Evolutionary conservation across 1,140 invertebrate species (phyloP).

Genomic region (Eupeodes corollae): DNA sequence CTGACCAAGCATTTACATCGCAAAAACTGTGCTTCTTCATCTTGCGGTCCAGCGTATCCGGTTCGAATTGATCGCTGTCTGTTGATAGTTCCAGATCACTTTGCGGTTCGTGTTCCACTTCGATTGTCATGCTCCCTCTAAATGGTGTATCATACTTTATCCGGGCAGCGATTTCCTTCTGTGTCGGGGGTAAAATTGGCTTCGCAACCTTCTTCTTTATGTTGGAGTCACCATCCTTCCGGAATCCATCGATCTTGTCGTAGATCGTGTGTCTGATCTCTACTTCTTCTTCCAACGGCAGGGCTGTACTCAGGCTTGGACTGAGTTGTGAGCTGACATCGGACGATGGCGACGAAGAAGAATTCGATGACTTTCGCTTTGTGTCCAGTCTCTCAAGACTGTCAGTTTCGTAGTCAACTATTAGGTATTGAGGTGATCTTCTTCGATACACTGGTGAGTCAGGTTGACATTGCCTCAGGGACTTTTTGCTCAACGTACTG

Average conservation of each 20-base stretch:
- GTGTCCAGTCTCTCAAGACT: slow-evolving; percentile 58
- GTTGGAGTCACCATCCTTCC: slow-evolving; percentile 29
- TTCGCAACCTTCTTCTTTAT: not conserved
- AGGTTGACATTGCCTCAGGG: slow-evolving; percentile 31
- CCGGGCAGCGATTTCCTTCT: slow-evolving; percentile 27
- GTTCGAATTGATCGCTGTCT: slow-evolving; percentile 58
- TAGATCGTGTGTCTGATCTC: slow-evolving; percentile 62
- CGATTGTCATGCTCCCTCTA: slow-evolving; percentile 48
- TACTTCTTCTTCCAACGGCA: slow-evolving; percentile 65
- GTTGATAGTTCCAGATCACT: slow-evolving; percentile 31
- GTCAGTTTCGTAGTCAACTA: slow-evolving; percentile 62
- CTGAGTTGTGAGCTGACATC: slow-evolving; percentile 54
- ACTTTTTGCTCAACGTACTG: slow-evolving; percentile 29
- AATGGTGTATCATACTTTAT: slow-evolving; percentile 37
- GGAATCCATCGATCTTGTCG: slow-evolving; percentile 27
- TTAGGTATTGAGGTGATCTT: slow-evolving; percentile 34
- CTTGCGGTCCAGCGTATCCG: slow-evolving; percentile 73
- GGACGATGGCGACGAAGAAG: slow-evolving; percentile 50
- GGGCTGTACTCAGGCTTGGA: slow-evolving; percentile 52
- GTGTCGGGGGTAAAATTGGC: slow-evolving; percentile 9
- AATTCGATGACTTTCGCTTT: slow-evolving; percentile 39
- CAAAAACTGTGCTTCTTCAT: slow-evolving; percentile 46
- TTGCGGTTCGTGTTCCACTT: slow-evolving; percentile 47
- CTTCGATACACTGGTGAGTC: slow-evolving; percentile 33
- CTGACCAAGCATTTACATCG: slow-evolving; percentile 37